Percentiles rank a stretch among this genome's conserved stretches.
Evolutionary conservation across 2,888 invertebrate genomes (phyloP).

Genomic region (Lymantria monacha): DNA sequence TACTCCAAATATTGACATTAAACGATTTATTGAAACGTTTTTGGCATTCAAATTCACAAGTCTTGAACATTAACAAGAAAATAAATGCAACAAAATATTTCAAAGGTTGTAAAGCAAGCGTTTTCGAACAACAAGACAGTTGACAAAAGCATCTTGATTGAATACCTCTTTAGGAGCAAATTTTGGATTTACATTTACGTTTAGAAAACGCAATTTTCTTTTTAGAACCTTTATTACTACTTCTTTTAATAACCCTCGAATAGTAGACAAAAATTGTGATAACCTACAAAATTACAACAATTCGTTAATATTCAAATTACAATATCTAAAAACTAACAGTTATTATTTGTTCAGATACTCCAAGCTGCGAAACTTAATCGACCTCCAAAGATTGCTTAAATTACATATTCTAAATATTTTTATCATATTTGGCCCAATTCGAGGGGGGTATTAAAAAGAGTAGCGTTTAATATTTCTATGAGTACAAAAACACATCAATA

Average conservation of each 20-base stretch:
- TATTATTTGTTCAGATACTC: too few species aligned
- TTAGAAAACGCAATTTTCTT: background rate
- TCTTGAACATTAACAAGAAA: slow-evolving; percentile 24
- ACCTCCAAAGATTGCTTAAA: too few species aligned
- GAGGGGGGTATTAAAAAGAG: background rate
- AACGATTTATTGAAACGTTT: slow-evolving; percentile 7
- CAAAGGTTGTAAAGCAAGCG: slow-evolving; percentile 16
- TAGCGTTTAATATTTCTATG: slow-evolving; percentile 5
- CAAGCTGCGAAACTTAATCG: too few species aligned
- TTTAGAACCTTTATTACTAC: background rate
- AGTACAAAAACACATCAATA: background rate
- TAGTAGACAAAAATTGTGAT: background rate
- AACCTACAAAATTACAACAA: slow-evolving; percentile 17
- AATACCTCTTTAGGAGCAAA: background rate
- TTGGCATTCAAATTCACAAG: slow-evolving; percentile 24
- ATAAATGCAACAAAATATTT: slow-evolving; percentile 19
- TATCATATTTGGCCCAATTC: background rate
- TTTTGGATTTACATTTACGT: background rate
- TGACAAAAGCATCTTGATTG: background rate
- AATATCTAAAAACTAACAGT: too few species aligned
- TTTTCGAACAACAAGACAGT: background rate
- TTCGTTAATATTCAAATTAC: background rate
- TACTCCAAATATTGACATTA: too few species aligned
- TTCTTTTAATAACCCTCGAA: background rate
- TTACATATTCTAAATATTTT: too few species aligned